phyloP scores from a whole-genome alignment of 2,888 invertebrate species.

The Eupithecia centaureata region DNA sequence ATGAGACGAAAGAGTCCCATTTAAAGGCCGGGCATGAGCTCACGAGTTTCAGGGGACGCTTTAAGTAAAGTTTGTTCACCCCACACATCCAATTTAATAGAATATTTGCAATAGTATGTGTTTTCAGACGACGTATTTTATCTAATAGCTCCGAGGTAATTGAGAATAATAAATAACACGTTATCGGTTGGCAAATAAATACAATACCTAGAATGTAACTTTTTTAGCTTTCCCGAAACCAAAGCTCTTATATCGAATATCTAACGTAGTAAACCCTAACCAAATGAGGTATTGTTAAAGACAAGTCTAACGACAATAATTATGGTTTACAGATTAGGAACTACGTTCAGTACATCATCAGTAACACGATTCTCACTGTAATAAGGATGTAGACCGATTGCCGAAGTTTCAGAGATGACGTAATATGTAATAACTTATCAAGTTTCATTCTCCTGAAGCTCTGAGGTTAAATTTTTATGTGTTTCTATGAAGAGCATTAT shows the following conservation, averaged over 20 bases:
- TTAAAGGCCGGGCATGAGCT: conserved; percentile 58
- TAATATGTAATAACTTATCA: conserved; percentile 19
- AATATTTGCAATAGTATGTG: conserved; percentile 39
- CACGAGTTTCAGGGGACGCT: conserved; percentile 69
- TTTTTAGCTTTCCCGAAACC: neutral
- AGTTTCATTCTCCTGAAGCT: conserved; percentile 12
- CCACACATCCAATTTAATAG: conserved; percentile 48
- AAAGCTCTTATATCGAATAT: neutral
- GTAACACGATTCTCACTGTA: conserved; percentile 35
- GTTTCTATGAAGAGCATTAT: neutral
- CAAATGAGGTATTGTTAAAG: neutral
- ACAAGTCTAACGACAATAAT: neutral
- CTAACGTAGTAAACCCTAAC: neutral
- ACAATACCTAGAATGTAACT: too few relatives aligned
- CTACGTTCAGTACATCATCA: conserved; percentile 16
- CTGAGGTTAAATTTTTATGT: conserved; percentile 16
- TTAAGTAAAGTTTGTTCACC: conserved; percentile 72
- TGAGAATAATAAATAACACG: too few relatives aligned
- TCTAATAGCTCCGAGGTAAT: neutral
- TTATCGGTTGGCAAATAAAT: too few relatives aligned
- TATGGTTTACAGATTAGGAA: neutral
- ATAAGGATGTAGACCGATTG: conserved; percentile 31
- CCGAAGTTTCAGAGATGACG: conserved; percentile 23
- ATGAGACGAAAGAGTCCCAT: conserved; percentile 56
- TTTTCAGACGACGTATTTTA: conserved; percentile 14